These are phyloP conservation scores for Epirrhoe alternata DNA, from an alignment of 2,888 invertebrate species.

Conservation along the genomic window DNA sequence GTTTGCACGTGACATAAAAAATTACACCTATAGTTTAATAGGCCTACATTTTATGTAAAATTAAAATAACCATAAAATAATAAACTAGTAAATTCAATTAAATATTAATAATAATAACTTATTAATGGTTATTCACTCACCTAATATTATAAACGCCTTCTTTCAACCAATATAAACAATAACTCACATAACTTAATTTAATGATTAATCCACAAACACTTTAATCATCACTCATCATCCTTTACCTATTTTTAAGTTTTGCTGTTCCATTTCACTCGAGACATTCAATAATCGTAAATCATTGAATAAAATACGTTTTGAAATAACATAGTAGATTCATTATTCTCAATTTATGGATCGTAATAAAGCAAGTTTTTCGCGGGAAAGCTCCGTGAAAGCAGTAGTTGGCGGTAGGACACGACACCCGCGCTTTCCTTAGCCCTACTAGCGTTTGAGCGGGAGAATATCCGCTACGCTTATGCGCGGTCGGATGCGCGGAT, in stretches of 20 bases:
- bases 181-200: conserved; percentile 7
- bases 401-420: conserved; percentile 49
- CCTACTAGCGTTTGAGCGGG: conserved; percentile 61
- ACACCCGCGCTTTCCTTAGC: conserved; percentile 66
- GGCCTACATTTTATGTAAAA: too few relatives aligned
- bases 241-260: not conserved
- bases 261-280: not conserved
- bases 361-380: conserved; percentile 67
- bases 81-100: too few relatives aligned
- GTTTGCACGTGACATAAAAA: too few relatives aligned
- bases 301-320: too few relatives aligned
- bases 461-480: conserved; percentile 60
- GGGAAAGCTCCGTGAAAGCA: conserved; percentile 60
- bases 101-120: not conserved
- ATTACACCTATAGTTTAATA: too few relatives aligned
- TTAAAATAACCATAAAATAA: too few relatives aligned
- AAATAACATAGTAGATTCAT: too few relatives aligned
- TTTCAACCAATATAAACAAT: not conserved
- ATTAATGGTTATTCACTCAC: not conserved
- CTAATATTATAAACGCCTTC: not conserved
- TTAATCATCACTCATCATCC: conserved; percentile 2
- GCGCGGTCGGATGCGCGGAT: conserved; percentile 73
- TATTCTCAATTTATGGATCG: not conserved
- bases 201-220: conserved; percentile 8
- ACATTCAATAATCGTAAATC: not conserved